Evolutionary conservation across 2,113 vertebrate species (phyloP).

Genomic region (Proterorhinus semilunaris): DNA sequence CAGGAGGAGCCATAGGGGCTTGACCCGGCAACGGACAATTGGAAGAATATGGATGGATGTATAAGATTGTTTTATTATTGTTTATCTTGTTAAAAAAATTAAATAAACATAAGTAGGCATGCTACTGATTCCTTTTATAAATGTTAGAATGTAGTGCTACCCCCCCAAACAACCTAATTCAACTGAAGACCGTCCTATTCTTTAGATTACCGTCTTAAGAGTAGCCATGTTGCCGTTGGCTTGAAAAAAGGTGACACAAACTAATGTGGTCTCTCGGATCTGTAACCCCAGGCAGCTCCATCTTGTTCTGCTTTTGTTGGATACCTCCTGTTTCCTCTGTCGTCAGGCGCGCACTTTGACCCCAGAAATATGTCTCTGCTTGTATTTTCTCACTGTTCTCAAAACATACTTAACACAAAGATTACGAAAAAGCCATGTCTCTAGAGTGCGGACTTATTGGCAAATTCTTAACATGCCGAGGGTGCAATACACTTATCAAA

Average conservation of each 20-base stretch:
- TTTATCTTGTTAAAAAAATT: too few relatives aligned
- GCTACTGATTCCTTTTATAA: too few relatives aligned
- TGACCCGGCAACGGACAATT: too few relatives aligned
- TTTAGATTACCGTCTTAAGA: not conserved
- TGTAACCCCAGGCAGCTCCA: not conserved
- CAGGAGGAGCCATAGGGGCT: too few relatives aligned
- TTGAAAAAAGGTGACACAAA: not conserved
- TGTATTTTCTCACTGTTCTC: conserved; percentile 42
- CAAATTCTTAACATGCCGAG: conserved; percentile 3
- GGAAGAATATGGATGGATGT: too few relatives aligned
- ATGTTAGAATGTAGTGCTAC: too few relatives aligned
- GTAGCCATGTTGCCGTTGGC: not conserved
- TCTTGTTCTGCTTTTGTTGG: conserved; percentile 7
- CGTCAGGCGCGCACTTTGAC: conserved; percentile 15
- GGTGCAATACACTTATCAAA: not conserved
- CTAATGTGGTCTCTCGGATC: not conserved
- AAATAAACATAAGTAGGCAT: too few relatives aligned
- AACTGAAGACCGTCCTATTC: too few relatives aligned
- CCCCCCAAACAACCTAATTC: too few relatives aligned
- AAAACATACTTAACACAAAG: conserved; percentile 9
- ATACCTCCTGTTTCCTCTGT: conserved; percentile 22
- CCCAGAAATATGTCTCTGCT: conserved; percentile 29
- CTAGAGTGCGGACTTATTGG: conserved; percentile 1
- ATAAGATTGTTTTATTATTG: too few relatives aligned
- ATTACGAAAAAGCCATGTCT: conserved; percentile 11